These are phyloP conservation scores for Dendrolimus pini DNA, from an alignment of 2,888 invertebrate species.

Conservation along the genomic window DNA sequence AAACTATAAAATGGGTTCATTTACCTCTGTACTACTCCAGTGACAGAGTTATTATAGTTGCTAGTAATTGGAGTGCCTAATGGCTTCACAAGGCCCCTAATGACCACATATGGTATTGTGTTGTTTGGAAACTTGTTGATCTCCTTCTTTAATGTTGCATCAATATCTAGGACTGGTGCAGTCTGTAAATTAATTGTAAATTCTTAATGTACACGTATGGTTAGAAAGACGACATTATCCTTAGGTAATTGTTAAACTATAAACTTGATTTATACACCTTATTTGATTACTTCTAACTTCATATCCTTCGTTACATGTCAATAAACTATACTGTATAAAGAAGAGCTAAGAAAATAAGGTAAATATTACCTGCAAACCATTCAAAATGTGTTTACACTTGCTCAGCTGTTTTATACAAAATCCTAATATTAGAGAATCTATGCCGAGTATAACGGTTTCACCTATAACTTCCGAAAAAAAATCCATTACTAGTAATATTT, in stretches of 20 bases:
- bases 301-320: too few relatives aligned
- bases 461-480: constrained; percentile 78
- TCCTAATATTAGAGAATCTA: constrained; percentile 85
- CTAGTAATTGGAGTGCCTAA: constrained; percentile 86
- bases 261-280: too few relatives aligned
- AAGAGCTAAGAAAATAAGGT: too few relatives aligned
- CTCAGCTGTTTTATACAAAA: constrained; percentile 85
- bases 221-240: too few relatives aligned
- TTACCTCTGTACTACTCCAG: constrained; percentile 86
- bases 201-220: background rate
- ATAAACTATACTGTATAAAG: too few relatives aligned
- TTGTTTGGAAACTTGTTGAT: constrained; percentile 79
- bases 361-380: constrained; percentile 81
- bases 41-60: constrained; percentile 82
- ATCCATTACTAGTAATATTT: constrained; percentile 74
- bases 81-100: constrained; percentile 85
- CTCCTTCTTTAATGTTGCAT: constrained; percentile 77
- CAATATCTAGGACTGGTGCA: constrained; percentile 82
- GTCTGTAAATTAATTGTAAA: constrained; percentile 57
- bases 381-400: constrained; percentile 83
- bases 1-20: background rate
- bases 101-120: constrained; percentile 84
- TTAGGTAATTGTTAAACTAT: too few relatives aligned
- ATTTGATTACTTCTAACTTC: too few relatives aligned
- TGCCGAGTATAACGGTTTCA: constrained; percentile 83